phyloP scores from a whole-genome alignment of 2,797 vertebrate species.

The Delichon dasypus region DNA sequence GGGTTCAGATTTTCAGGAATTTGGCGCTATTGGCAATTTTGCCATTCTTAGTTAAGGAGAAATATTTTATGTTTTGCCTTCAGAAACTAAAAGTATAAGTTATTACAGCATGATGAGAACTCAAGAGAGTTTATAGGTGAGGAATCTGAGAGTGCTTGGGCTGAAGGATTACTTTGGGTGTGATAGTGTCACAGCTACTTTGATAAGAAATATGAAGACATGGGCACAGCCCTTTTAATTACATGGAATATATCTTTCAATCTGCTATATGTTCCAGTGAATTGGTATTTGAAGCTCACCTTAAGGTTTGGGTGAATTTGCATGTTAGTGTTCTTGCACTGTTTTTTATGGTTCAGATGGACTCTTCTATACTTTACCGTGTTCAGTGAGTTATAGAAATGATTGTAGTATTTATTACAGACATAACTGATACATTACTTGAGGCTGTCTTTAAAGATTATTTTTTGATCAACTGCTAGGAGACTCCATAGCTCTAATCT shows the following conservation, averaged over 20 bases:
- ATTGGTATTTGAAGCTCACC: background rate
- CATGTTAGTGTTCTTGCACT: background rate
- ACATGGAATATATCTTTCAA: background rate
- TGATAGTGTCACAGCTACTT: background rate
- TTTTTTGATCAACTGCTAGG: background rate
- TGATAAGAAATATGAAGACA: background rate
- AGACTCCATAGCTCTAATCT: background rate
- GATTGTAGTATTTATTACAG: background rate
- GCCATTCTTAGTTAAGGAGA: background rate
- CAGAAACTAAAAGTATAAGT: background rate
- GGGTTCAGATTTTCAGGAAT: background rate
- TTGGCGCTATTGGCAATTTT: background rate
- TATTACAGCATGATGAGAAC: background rate
- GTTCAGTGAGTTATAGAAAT: background rate
- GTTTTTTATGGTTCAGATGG: constrained; percentile 1
- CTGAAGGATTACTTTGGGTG: background rate
- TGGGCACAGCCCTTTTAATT: background rate
- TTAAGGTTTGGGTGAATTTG: background rate
- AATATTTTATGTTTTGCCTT: background rate
- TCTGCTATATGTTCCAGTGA: background rate
- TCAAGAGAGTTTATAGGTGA: background rate
- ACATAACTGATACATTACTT: background rate
- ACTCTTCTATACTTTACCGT: background rate
- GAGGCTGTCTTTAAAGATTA: background rate
- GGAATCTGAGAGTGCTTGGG: background rate